phyloP scores from a whole-genome alignment of 2,888 invertebrate genomes.

The Erebia epiphron region DNA sequence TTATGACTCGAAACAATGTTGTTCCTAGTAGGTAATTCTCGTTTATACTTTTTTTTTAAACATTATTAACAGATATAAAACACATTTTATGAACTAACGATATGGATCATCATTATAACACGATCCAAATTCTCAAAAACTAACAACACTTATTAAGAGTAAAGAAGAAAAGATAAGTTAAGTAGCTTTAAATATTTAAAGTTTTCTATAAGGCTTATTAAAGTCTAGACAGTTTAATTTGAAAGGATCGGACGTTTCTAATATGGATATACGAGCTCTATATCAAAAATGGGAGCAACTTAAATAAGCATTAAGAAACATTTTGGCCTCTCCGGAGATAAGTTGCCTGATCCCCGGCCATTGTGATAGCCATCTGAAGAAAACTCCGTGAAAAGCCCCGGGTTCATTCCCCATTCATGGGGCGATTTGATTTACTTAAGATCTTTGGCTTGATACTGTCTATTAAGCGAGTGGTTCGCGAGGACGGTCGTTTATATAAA shows the following conservation, averaged over 20 bases:
- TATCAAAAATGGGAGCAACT: slow-evolving; percentile 73
- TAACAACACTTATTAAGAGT: too few species aligned
- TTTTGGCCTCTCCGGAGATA: slow-evolving; percentile 74
- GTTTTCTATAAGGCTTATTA: slow-evolving; percentile 45
- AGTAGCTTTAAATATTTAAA: slow-evolving; percentile 11
- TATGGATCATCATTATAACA: background rate
- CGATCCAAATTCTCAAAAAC: too few species aligned
- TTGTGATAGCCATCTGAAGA: slow-evolving; percentile 79
- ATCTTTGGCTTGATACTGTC: slow-evolving; percentile 76
- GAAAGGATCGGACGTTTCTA: slow-evolving; percentile 22
- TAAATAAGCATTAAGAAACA: slow-evolving; percentile 80
- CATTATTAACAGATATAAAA: background rate
- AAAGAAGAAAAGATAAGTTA: background rate
- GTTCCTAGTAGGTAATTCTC: background rate
- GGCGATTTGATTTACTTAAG: slow-evolving; percentile 83
- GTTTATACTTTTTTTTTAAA: background rate
- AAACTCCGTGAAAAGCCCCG: slow-evolving; percentile 75
- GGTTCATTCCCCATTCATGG: slow-evolving; percentile 80
- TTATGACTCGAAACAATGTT: background rate
- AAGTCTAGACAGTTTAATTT: slow-evolving; percentile 48
- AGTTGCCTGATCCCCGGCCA: slow-evolving; percentile 77
- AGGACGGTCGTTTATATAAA: slow-evolving; percentile 63
- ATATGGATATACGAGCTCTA: slow-evolving; percentile 38
- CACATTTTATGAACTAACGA: background rate
- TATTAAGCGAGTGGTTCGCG: slow-evolving; percentile 72